Conservation (phyloP, 2,888 invertebrate genomes). For the Trissoscelio sp. region DNA sequence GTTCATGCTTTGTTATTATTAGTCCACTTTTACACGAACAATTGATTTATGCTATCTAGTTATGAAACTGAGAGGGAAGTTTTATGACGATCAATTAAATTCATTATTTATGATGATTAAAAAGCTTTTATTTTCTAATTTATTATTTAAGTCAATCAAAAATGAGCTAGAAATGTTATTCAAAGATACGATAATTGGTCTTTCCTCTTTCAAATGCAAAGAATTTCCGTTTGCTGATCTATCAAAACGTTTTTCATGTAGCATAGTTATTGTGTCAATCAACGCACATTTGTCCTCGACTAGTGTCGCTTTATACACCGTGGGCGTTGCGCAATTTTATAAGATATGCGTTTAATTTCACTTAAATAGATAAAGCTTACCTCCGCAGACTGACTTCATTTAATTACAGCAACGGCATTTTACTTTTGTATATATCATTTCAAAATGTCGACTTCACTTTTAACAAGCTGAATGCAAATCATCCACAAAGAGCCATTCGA, state of each 20-base stretch:
- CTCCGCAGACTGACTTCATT: constrained; percentile 3
- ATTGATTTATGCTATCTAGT: not conserved
- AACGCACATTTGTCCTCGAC: constrained; percentile 50
- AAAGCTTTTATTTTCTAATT: too few relatives aligned
- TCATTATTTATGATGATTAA: not conserved
- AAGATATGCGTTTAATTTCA: constrained; percentile 43
- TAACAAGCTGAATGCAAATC: not conserved
- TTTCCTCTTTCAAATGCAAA: constrained; percentile 19
- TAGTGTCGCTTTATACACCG: constrained; percentile 37
- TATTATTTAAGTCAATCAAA: too few relatives aligned
- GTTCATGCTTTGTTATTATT: not conserved
- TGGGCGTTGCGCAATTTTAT: constrained; percentile 43
- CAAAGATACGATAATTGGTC: too few relatives aligned
- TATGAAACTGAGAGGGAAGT: not conserved
- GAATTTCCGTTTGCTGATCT: constrained; percentile 25
- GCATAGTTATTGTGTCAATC: constrained; percentile 46
- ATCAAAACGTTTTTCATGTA: constrained; percentile 18
- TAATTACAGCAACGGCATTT: constrained; percentile 12
- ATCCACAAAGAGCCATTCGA: constrained; percentile 11
- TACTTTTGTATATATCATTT: too few relatives aligned
- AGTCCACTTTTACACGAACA: not conserved
- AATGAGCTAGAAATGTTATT: too few relatives aligned
- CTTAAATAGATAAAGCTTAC: constrained; percentile 41
- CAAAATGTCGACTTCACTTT: constrained; percentile 3
- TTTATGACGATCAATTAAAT: not conserved